These are phyloP conservation scores for Scomber colias DNA, from an alignment of 2,113 vertebrate species.

Conservation along the genomic window DNA sequence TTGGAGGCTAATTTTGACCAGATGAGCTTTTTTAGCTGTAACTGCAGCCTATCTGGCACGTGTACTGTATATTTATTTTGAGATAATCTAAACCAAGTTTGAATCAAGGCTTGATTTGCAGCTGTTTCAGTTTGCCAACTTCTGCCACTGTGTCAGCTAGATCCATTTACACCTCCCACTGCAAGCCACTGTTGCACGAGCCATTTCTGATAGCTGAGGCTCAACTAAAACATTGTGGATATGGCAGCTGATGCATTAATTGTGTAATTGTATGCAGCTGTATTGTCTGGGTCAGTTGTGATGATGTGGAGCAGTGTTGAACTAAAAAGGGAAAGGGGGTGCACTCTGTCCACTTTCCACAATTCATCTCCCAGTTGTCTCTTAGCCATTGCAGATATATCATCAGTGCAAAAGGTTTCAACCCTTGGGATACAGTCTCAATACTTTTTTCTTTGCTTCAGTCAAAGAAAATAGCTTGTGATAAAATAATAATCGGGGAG, in stretches of 20 bases:
- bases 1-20: constrained; percentile 66
- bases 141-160: constrained; percentile 64
- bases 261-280: constrained; percentile 78
- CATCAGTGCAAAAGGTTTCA: constrained; percentile 12
- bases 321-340: constrained; percentile 39
- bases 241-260: constrained; percentile 74
- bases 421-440: not conserved
- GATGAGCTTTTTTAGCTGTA: constrained; percentile 60
- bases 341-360: constrained; percentile 37
- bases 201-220: constrained; percentile 57
- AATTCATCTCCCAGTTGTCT: constrained; percentile 50
- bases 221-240: constrained; percentile 62
- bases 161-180: constrained; percentile 65
- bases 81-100: constrained; percentile 66
- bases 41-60: constrained; percentile 49
- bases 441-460: constrained; percentile 5
- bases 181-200: constrained; percentile 56
- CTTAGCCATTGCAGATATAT: constrained; percentile 43
- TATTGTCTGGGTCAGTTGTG: constrained; percentile 64
- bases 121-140: constrained; percentile 60
- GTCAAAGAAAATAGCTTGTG: constrained; percentile 23
- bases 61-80: constrained; percentile 63
- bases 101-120: constrained; percentile 57
- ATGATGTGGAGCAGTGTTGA: constrained; percentile 53
- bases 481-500: constrained; percentile 23